These are phyloP conservation scores for Tipula lateralis DNA, from an alignment of 2,888 invertebrate genomes.

Conservation along the genomic window DNA sequence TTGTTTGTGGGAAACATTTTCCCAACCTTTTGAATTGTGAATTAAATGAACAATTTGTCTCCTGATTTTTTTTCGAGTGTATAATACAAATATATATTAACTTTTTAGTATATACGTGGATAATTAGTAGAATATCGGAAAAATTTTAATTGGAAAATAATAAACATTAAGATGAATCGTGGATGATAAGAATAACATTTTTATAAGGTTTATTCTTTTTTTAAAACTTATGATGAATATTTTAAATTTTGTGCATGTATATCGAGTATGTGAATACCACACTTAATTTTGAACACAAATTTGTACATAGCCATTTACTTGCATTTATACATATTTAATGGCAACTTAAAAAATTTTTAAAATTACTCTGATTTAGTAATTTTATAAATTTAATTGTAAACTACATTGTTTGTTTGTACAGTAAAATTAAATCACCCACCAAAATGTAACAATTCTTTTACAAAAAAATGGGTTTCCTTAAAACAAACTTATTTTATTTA, in stretches of 20 bases:
- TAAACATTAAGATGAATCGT: constrained; percentile 13
- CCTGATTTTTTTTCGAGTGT: not conserved
- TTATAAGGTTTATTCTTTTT: not conserved
- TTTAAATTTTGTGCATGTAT: not conserved
- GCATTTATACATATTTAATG: no score
- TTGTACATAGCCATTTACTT: no score
- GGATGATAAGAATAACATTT: not conserved
- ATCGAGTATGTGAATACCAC: no score
- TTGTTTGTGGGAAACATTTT: not conserved
- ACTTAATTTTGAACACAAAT: no score
- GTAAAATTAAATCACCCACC: no score
- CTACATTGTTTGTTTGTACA: no score
- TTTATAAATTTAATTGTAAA: no score
- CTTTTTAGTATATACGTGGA: not conserved
- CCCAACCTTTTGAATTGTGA: not conserved
- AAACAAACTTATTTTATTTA: no score
- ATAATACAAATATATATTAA: not conserved
- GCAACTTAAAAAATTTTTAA: no score
- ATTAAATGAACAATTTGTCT: constrained; percentile 19
- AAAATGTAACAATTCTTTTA: no score
- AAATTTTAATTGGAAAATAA: constrained; percentile 8
- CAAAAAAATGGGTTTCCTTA: no score
- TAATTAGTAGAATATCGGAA: constrained; percentile 11
- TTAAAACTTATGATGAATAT: not conserved
- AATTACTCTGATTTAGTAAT: no score